These are phyloP conservation scores for Fringilla coelebs DNA, from an alignment of 2,797 vertebrate species.

Conservation along the genomic window DNA sequence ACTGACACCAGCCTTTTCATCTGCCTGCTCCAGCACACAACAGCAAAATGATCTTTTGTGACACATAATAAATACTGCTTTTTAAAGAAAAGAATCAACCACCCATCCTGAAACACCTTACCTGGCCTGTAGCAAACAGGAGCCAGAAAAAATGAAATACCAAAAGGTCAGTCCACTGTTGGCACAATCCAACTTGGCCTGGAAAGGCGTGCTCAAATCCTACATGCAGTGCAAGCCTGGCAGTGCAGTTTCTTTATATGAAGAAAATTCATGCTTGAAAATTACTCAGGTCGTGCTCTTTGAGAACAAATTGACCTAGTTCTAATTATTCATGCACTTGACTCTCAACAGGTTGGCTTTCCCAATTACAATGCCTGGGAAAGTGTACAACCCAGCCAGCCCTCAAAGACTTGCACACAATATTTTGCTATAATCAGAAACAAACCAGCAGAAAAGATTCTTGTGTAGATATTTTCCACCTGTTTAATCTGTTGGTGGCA, in stretches of 20 bases:
- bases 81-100: not conserved
- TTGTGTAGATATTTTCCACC: not conserved
- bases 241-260: not conserved
- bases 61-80: not conserved
- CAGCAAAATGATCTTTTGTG: not conserved
- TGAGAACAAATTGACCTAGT: not conserved
- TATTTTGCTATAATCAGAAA: too few species aligned
- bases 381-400: not conserved
- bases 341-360: not conserved
- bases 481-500: not conserved
- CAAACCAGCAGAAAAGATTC: too few species aligned
- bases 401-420: not conserved
- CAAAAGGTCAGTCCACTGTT: not conserved
- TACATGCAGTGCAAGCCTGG: not conserved
- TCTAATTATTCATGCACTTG: not conserved
- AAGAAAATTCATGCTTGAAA: not conserved
- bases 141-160: not conserved
- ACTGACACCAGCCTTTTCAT: not conserved
- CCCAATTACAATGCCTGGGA: not conserved
- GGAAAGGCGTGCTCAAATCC: not conserved
- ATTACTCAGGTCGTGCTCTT: not conserved
- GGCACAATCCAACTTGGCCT: not conserved
- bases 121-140: not conserved
- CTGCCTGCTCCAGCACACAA: not conserved
- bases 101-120: not conserved